Evolutionary conservation across 2,113 vertebrate species (phyloP).

Genomic region (Brevimyrus niger): DNA sequence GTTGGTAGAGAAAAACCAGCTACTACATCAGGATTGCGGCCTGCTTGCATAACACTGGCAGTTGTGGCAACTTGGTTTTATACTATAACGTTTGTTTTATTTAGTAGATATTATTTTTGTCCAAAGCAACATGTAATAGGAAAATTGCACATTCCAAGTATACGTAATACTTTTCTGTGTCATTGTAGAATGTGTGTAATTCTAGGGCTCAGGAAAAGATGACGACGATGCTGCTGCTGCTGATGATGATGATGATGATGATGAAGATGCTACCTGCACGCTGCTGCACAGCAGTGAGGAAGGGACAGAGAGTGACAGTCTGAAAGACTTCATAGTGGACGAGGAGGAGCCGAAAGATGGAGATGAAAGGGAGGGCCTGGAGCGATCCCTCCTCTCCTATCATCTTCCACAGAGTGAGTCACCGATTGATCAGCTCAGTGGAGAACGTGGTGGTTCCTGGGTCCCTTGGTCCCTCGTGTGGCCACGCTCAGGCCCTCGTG

Average conservation of each 20-base stretch:
- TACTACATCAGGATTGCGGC: not conserved
- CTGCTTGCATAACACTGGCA: not conserved
- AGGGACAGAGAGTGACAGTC: slow-evolving; percentile 34
- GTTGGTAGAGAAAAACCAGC: too few species aligned
- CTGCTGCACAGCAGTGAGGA: slow-evolving; percentile 38
- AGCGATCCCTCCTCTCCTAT: slow-evolving; percentile 27
- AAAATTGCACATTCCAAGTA: not conserved
- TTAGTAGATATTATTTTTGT: not conserved
- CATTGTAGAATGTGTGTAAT: not conserved
- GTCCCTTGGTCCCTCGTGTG: not conserved
- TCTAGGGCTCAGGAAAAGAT: slow-evolving; percentile 21
- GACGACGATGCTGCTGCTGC: slow-evolving; percentile 18
- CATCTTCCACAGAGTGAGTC: slow-evolving; percentile 40
- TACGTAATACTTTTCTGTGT: not conserved
- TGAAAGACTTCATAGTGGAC: slow-evolving; percentile 46
- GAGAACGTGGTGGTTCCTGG: not conserved
- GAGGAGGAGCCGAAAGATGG: slow-evolving; percentile 30
- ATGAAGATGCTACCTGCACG: slow-evolving; percentile 7
- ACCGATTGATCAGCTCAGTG: not conserved
- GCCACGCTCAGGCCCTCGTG: not conserved
- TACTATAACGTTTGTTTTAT: not conserved
- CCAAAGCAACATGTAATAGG: not conserved
- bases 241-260: slow-evolving; percentile 20
- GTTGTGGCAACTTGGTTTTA: not conserved
- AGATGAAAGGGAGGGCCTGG: slow-evolving; percentile 2